Percentiles rank a stretch among this genome's conserved stretches.
These are phyloP conservation scores for Hyposoter dolosus DNA, from an alignment of 2,888 invertebrate genomes.

Conservation along the genomic window DNA sequence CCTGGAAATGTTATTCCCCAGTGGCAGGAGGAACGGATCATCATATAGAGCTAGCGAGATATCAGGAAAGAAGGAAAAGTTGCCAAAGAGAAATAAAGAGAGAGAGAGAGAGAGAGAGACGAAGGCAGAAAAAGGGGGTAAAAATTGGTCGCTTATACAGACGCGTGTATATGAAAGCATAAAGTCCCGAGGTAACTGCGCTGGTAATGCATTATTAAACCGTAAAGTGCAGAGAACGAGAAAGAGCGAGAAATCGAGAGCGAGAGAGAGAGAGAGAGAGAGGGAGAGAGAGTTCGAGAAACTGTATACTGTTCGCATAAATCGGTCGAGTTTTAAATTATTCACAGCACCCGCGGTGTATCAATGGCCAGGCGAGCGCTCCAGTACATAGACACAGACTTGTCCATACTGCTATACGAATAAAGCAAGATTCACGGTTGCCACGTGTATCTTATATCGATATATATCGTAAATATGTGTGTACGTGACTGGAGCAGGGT, in stretches of 20 bases:
- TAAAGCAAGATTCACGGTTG: constrained; percentile 27
- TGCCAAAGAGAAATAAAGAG: neutral
- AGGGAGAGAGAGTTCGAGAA: constrained; percentile 3
- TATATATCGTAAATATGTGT: neutral
- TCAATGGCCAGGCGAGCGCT: constrained; percentile 45
- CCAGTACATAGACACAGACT: neutral
- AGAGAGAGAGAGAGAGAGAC: neutral
- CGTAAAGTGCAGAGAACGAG: constrained; percentile 55
- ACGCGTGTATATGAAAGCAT: neutral
- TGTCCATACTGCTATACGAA: neutral
- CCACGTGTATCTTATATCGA: neutral
- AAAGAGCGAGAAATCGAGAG: constrained; percentile 2
- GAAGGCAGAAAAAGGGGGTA: constrained; percentile 1
- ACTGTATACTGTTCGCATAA: constrained; percentile 50
- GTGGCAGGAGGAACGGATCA: constrained; percentile 15
- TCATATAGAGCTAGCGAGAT: constrained; percentile 12
- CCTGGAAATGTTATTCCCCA: constrained; percentile 52
- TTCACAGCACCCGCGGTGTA: constrained; percentile 64
- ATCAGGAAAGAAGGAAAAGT: constrained; percentile 5
- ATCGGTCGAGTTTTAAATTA: constrained; percentile 65
- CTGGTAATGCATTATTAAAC: constrained; percentile 62
- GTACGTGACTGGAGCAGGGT: constrained; percentile 59
- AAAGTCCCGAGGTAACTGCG: constrained; percentile 34
- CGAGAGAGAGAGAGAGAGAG: no score
- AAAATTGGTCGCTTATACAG: constrained; percentile 1